These are phyloP conservation scores for Sminthurides bifidus DNA, from an alignment of 1,140 invertebrate species.

Conservation along the genomic window DNA sequence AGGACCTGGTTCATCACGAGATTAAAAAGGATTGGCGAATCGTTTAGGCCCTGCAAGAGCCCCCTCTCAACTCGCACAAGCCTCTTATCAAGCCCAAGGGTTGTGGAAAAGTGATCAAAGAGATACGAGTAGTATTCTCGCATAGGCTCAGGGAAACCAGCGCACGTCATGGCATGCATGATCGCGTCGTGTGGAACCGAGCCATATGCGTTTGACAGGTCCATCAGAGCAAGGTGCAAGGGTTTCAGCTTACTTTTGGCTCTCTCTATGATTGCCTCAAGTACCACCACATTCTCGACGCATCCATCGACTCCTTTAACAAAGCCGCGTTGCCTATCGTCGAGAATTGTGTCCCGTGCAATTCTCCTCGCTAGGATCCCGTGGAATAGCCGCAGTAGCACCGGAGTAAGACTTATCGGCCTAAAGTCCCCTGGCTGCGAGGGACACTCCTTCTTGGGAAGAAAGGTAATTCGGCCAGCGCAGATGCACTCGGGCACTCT, in stretches of 20 bases:
- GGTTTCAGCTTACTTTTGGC: background rate
- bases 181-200: background rate
- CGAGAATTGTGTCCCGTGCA: background rate
- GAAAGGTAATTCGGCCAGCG: background rate
- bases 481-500: background rate
- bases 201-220: slow-evolving; percentile 21
- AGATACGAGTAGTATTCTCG: background rate
- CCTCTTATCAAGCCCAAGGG: background rate
- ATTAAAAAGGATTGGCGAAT: slow-evolving; percentile 42
- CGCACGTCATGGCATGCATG: background rate
- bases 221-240: slow-evolving; percentile 24
- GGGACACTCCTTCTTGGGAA: background rate
- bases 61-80: slow-evolving; percentile 31
- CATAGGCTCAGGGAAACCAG: background rate
- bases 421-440: background rate
- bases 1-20: slow-evolving; percentile 38
- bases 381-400: background rate
- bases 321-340: slow-evolving; percentile 30
- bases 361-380: slow-evolving; percentile 1
- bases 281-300: slow-evolving; percentile 26
- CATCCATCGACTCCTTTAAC: slow-evolving; percentile 29
- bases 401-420: slow-evolving; percentile 2
- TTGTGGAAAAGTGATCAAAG: background rate
- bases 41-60: slow-evolving; percentile 43
- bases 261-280: slow-evolving; percentile 18